Evolutionary conservation across 2,888 invertebrate species (phyloP), one percentile per base, ranked within the genome.

Genomic region (Agrochola lota): DNA sequence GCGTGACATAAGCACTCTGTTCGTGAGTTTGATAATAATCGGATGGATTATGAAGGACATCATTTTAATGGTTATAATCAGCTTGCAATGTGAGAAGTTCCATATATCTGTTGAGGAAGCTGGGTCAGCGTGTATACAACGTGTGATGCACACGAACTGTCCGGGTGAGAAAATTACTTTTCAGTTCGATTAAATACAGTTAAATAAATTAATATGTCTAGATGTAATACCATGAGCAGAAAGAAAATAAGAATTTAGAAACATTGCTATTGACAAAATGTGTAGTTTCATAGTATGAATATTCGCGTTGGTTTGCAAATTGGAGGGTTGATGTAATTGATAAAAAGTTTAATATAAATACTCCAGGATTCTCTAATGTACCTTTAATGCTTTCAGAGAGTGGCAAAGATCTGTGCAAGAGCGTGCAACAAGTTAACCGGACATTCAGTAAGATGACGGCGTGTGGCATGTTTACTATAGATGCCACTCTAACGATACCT

Each of bases 21-120:
- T 8, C 3, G 59, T 5, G 4, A 15, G 0, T 12, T 26, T 20
- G 5, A 8, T 70, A 8, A 59, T 59, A 70, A 57, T 70, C 26
- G 69, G 69, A 40, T 70, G 57, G 57, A 17, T 70, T 26, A 7
- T 40, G n/a, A 70, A 70, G 0, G 69, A 70, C 40, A 57, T 40
- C 5, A 12, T 40, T 70, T 57, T 70, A 26, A 26, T 70, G 1
- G 11, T 40, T 26, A 26, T 59, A 59, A 59, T 26, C n/a, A 26
- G 59, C 17, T 17, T 59, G 59, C 59, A 59, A 26, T 59, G 59
- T 59, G 59, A 59, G 26, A 59, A 26, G 15, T 59, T 59, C 17
- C 17, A 26, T 17, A 26, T 59, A 8, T 59, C 12, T 17, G 8
- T 26, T 3, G 59, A 59, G 59, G 59, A 59, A 26, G 26, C 59